Conservation (phyloP, 2,113 vertebrate species). For the Pseudopipra pipra region DNA sequence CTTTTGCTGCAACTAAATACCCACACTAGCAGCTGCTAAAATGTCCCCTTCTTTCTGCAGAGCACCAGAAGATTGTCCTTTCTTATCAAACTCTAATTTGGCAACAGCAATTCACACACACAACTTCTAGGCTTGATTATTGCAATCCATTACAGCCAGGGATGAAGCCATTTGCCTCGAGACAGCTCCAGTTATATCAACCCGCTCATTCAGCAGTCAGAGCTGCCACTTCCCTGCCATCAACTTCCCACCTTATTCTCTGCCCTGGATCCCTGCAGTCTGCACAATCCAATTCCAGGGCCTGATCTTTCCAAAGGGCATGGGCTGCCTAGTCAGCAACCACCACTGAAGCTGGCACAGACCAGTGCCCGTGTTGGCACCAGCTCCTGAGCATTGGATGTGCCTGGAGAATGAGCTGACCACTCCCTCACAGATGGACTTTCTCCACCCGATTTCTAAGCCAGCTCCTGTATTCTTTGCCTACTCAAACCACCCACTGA, state of each 20-base stretch:
- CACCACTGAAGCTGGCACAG: neutral
- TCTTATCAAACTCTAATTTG: neutral
- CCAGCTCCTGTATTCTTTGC: neutral
- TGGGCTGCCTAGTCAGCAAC: neutral
- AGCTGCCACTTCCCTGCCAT: neutral
- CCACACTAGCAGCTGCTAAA: neutral
- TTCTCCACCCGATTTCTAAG: neutral
- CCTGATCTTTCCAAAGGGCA: fast-evolving
- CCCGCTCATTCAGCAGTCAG: neutral
- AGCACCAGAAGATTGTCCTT: neutral
- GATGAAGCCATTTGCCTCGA: neutral
- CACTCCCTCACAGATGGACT: neutral
- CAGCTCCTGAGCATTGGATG: neutral
- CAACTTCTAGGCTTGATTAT: neutral
- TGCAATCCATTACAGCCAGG: neutral
- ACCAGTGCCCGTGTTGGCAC: neutral
- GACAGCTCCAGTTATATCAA: neutral
- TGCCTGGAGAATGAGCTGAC: neutral
- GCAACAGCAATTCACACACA: neutral
- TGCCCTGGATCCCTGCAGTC: neutral
- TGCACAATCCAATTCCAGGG: neutral
- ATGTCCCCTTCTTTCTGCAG: neutral
- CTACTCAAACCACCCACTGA: neutral
- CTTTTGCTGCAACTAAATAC: neutral
- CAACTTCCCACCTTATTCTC: neutral